These are phyloP conservation scores for Drosophila rufa DNA, from an alignment of 1,140 invertebrate species.

Conservation along the genomic window DNA sequence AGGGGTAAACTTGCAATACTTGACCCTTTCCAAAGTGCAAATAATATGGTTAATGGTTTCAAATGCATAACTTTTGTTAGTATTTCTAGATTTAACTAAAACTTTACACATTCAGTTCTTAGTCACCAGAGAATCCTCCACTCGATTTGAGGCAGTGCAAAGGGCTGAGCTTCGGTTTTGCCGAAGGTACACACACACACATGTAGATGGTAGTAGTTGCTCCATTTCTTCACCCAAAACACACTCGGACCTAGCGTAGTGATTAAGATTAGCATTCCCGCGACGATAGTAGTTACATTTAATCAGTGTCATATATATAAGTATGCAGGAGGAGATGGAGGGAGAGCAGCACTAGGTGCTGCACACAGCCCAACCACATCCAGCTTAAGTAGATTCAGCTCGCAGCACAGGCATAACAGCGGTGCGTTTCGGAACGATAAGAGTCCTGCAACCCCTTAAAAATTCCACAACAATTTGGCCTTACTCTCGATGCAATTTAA, in stretches of 20 bases:
- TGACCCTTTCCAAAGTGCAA: conserved; percentile 4
- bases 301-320: conserved; percentile 62
- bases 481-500: conserved; percentile 36
- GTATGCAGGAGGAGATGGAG: conserved; percentile 13
- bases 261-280: conserved; percentile 60
- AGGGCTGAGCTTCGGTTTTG: conserved; percentile 36
- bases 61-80: neutral
- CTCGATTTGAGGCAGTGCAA: conserved; percentile 21
- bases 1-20: neutral
- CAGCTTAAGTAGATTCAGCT: conserved; percentile 44
- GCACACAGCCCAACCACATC: conserved; percentile 8
- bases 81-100: neutral
- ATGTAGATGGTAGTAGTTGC: conserved; percentile 8
- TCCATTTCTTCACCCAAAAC: neutral
- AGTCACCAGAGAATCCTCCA: neutral
- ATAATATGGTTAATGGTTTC: conserved; percentile 5
- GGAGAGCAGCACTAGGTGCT: conserved; percentile 25
- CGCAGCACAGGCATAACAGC: conserved; percentile 19
- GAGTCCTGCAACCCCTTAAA: neutral
- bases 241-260: conserved; percentile 35
- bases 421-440: conserved; percentile 7
- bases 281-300: conserved; percentile 43
- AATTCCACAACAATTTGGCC: conserved; percentile 23
- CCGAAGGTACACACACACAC: conserved; percentile 5
- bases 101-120: neutral